phyloP scores from a whole-genome alignment of 2,113 vertebrate species.

The Solea solea region DNA sequence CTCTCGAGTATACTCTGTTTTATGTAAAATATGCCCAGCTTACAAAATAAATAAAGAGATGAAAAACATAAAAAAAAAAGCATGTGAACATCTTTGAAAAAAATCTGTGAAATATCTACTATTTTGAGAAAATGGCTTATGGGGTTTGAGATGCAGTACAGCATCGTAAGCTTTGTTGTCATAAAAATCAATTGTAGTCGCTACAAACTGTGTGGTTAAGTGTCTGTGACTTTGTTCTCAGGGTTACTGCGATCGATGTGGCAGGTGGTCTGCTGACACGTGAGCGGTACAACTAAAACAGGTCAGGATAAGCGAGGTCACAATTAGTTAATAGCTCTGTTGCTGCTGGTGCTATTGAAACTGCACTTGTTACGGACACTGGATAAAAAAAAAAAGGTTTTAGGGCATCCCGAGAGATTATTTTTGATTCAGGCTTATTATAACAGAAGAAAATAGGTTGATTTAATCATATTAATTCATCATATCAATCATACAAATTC shows the following conservation, averaged over 20 bases:
- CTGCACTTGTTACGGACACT: not conserved
- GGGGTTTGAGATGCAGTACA: not conserved
- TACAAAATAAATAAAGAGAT: too few relatives aligned
- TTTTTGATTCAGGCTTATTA: not conserved
- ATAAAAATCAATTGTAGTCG: not conserved
- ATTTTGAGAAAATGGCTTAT: too few relatives aligned
- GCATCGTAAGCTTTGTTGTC: not conserved
- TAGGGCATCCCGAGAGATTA: not conserved
- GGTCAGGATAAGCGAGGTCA: not conserved
- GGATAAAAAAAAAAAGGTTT: not conserved
- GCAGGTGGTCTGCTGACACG: not conserved
- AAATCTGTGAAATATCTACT: too few relatives aligned
- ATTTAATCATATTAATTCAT: too few relatives aligned
- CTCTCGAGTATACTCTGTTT: too few relatives aligned
- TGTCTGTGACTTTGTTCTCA: not conserved
- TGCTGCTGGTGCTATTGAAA: not conserved
- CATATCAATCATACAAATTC: too few relatives aligned
- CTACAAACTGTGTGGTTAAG: not conserved
- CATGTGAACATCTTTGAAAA: too few relatives aligned
- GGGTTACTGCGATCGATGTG: not conserved
- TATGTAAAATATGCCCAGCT: too few relatives aligned
- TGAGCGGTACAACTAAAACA: not conserved
- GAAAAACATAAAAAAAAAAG: too few relatives aligned
- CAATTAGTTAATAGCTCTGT: not conserved
- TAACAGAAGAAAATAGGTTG: too few relatives aligned